Conservation (phyloP, 1,140 invertebrate species). For the Leptestheria dahalacensis region DNA sequence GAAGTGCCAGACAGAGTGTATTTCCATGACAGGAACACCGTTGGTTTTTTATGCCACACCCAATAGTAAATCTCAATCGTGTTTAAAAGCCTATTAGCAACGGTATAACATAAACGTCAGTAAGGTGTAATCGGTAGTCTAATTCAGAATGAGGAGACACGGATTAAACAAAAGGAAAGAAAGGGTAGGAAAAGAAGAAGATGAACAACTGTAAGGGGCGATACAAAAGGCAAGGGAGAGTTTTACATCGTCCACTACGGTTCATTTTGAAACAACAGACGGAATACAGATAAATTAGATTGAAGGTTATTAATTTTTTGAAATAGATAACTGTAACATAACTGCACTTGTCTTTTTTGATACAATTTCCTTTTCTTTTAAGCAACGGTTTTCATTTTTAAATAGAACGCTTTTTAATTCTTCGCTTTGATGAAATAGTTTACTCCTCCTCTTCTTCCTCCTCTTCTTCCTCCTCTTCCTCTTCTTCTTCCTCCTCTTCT, state of each 20-base stretch:
- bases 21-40: not conserved
- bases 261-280: too few species aligned
- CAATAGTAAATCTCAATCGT: not conserved
- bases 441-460: conserved; percentile 6
- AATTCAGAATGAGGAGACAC: not conserved
- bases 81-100: not conserved
- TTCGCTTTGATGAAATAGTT: not conserved
- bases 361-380: not conserved
- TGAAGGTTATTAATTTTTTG: not conserved
- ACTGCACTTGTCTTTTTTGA: not conserved
- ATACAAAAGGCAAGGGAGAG: too few species aligned
- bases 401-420: not conserved
- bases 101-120: not conserved
- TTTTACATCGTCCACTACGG: too few species aligned
- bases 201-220: too few species aligned
- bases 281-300: not conserved
- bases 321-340: not conserved
- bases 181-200: not conserved
- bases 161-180: not conserved
- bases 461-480: conserved; percentile 37
- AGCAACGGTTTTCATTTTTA: not conserved
- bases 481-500: conserved; percentile 54
- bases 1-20: not conserved
- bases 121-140: not conserved
- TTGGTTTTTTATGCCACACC: not conserved